Conservation (phyloP, 1,140 invertebrate genomes). For the Pectinophora gossypiella region DNA sequence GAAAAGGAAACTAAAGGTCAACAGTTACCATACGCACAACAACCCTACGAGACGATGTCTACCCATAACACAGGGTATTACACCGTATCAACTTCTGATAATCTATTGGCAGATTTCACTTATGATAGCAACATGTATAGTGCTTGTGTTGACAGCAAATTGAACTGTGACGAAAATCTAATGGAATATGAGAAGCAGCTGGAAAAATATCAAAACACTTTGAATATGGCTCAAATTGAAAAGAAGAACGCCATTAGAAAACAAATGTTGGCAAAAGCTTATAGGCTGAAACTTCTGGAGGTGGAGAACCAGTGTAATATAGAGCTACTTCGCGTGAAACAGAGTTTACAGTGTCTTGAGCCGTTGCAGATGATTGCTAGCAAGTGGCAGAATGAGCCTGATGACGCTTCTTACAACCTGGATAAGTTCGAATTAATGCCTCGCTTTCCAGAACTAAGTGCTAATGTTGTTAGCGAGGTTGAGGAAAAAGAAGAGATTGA, state of each 20-base stretch:
- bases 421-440: conserved; percentile 54
- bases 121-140: conserved; percentile 27
- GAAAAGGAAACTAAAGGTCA: conserved; percentile 30
- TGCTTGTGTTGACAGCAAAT: conserved; percentile 39
- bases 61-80: not conserved
- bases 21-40: not conserved
- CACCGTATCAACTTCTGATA: not conserved
- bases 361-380: conserved; percentile 64
- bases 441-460: conserved; percentile 47
- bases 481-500: conserved; percentile 20
- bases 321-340: conserved; percentile 72
- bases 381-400: conserved; percentile 47
- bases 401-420: conserved; percentile 36
- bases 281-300: conserved; percentile 68
- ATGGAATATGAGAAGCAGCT: conserved; percentile 66
- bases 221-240: conserved; percentile 61
- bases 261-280: conserved; percentile 70
- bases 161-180: conserved; percentile 56
- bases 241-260: conserved; percentile 68
- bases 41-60: not conserved
- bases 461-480: conserved; percentile 31
- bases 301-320: conserved; percentile 77
- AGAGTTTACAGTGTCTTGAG: conserved; percentile 72
- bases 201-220: conserved; percentile 57
- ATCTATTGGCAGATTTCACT: not conserved